Conservation (phyloP, 2,888 invertebrate species). For the Branchipolynoe longqiensis region DNA sequence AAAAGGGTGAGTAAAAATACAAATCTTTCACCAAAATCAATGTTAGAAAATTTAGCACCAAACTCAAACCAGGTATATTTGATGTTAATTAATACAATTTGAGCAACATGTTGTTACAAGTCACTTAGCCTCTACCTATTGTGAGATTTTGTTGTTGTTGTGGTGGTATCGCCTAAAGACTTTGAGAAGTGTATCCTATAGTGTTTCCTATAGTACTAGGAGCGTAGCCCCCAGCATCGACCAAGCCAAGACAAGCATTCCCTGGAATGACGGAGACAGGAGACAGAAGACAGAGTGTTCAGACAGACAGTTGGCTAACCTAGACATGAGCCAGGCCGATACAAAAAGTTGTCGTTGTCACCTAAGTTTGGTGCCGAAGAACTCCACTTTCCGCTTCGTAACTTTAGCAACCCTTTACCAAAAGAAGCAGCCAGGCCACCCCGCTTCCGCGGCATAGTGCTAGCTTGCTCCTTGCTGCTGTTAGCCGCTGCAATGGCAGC, state of each 20-base stretch:
- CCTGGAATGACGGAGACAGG: conserved; percentile 6
- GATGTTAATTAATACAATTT: too few relatives aligned
- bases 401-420: conserved; percentile 85
- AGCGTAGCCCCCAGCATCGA: neutral
- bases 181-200: too few relatives aligned
- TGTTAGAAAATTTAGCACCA: too few relatives aligned
- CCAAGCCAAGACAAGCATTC: neutral
- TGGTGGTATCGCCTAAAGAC: too few relatives aligned
- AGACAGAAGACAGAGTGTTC: neutral
- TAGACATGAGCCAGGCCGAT: conserved; percentile 42
- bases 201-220: too few relatives aligned
- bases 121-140: too few relatives aligned
- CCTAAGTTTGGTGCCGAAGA: conserved; percentile 96
- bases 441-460: conserved; percentile 53
- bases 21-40: too few relatives aligned
- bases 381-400: conserved; percentile 86
- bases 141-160: too few relatives aligned
- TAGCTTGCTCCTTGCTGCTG: conserved; percentile 34
- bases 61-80: too few relatives aligned
- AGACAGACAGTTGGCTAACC: conserved; percentile 48
- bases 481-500: neutral
- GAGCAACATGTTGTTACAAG: too few relatives aligned
- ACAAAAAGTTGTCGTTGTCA: conserved; percentile 80
- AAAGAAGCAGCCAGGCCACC: conserved; percentile 61
- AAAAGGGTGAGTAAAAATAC: too few relatives aligned